Base-by-base conservation (phyloP, 2,888 invertebrate genomes). In the Stenodema calcarata region DNA sequence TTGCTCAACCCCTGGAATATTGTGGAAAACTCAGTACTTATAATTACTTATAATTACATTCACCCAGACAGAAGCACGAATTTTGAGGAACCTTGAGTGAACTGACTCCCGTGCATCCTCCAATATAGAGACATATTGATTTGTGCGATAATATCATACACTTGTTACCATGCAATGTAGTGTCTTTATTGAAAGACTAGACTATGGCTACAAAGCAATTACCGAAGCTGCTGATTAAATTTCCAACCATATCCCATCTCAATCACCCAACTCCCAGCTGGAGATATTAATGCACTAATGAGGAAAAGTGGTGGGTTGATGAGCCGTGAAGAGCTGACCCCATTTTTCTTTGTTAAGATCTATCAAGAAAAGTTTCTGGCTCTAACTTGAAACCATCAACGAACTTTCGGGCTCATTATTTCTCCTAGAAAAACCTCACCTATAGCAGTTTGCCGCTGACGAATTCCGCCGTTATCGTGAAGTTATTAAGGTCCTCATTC, bases 291-390 rank as follows among this genome's bases (percentile, higher is more conserved):
- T 35, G 44, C 78, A 11, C 44, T 78, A 78, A 78, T 78, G 78
- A 78, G 78, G 78, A 78, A 78, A 78, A 78, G 78, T 78, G 78
- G 44, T n/a, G 27, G n/a, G 44, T 44, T 78, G 44, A 78, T 78
- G 78, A 42, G 78, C 41, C 44, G 44, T 78, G 35, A 78, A 80
- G 62, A 54, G 80, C 80, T 42, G 80, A 80, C 80, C 80, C 27
- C 80, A 80, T 80, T 62, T 80, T 80, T 80, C 80, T 80, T 80
- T 30, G 80, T 80, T 80, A 54, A 54, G 80, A 80, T 54, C 80
- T 54, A 80, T 80, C 62, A 62, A 35, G 62, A 28, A 80, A 80
- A 80, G 80, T 80, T 80, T 80, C 14, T 1, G 11, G 30, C 54
- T 28, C 30, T 12, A 54, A 80, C 18, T 54, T 54, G 80, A 62